Percentiles rank a stretch among this genome's conserved stretches.
These are phyloP conservation scores for Eudasyphora cyanicolor DNA, from an alignment of 2,888 invertebrate genomes.

Conservation along the genomic window DNA sequence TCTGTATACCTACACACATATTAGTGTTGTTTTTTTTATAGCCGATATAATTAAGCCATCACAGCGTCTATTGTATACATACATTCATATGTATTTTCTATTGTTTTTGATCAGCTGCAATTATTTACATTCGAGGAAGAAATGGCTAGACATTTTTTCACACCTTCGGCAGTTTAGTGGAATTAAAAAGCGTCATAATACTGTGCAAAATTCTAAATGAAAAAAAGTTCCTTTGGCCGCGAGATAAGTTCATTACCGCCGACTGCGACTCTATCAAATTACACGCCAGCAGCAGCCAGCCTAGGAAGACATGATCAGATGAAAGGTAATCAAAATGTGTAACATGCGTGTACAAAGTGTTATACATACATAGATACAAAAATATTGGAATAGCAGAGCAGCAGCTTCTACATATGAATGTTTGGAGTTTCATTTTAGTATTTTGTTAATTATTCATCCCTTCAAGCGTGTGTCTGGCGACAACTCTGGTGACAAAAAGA, in stretches of 20 bases:
- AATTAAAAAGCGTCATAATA: background rate
- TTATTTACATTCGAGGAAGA: conserved; percentile 5
- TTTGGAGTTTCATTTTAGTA: conserved; percentile 12
- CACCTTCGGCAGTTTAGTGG: conserved; percentile 11
- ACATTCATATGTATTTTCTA: conserved; percentile 9
- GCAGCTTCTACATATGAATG: background rate
- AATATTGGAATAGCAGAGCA: too few relatives aligned
- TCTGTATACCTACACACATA: conserved; percentile 25
- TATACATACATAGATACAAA: background rate
- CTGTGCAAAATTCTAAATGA: background rate
- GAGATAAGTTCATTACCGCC: conserved; percentile 16
- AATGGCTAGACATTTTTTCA: background rate
- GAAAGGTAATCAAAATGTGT: conserved; percentile 20
- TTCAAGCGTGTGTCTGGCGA: background rate
- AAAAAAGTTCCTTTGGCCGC: background rate
- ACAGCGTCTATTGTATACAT: conserved; percentile 16
- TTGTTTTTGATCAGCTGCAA: conserved; percentile 25
- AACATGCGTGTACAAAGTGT: conserved; percentile 19
- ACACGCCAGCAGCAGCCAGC: background rate
- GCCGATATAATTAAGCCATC: conserved; percentile 27
- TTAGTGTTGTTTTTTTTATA: conserved; percentile 2
- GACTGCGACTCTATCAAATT: conserved; percentile 26
- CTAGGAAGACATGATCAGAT: background rate
- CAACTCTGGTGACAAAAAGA: background rate
- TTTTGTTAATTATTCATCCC: conserved; percentile 1